These are phyloP conservation scores for Agelaius tricolor DNA, from an alignment of 2,113 vertebrate species.

Conservation along the genomic window DNA sequence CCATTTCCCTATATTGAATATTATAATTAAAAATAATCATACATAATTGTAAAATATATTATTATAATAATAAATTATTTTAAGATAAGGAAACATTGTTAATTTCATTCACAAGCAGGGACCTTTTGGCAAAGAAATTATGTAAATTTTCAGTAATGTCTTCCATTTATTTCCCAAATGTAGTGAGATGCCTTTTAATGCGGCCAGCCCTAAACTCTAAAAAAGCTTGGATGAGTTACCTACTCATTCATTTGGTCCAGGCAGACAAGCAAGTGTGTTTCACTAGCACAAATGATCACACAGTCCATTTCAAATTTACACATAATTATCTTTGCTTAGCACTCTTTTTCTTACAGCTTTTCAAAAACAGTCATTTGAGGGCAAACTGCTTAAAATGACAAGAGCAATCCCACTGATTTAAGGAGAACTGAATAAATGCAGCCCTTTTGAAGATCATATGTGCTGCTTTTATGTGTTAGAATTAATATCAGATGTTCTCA, in stretches of 20 bases:
- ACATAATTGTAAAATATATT: not conserved
- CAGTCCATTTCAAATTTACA: not conserved
- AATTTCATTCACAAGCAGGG: not conserved
- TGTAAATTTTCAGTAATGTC: not conserved
- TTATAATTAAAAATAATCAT: not conserved
- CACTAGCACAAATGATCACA: not conserved
- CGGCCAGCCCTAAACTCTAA: not conserved
- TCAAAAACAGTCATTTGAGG: not conserved
- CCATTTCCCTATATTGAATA: not conserved
- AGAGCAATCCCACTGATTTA: not conserved
- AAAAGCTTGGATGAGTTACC: not conserved
- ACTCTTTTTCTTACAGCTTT: not conserved
- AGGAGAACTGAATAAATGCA: not conserved
- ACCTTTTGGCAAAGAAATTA: not conserved
- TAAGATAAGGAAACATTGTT: not conserved
- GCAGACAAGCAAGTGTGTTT: not conserved
- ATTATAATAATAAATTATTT: not conserved
- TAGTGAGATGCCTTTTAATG: not conserved
- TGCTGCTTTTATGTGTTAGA: not conserved
- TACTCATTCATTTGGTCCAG: not conserved
- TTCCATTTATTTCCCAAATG: not conserved
- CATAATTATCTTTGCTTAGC: not conserved
- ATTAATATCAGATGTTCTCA: not conserved
- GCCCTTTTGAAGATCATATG: not conserved
- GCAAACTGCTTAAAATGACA: not conserved